phyloP scores from a whole-genome alignment of 2,888 invertebrate genomes.

The Anaspis maculata region DNA sequence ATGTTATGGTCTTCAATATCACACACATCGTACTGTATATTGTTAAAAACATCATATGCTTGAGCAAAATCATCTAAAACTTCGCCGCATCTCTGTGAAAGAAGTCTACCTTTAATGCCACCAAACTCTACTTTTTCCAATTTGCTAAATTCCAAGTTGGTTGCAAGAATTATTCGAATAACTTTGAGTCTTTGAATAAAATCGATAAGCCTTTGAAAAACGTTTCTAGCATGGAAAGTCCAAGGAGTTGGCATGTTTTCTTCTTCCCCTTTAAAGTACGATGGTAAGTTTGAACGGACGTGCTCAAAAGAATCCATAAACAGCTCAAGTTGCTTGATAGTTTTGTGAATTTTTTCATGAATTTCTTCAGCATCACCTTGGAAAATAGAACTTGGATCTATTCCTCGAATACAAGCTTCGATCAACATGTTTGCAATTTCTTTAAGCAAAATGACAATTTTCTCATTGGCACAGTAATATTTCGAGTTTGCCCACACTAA shows the following conservation, averaged over 20 bases:
- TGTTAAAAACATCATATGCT: conserved; percentile 39
- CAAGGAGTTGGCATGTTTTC: conserved; percentile 55
- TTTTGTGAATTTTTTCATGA: conserved; percentile 27
- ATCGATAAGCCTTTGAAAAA: conserved; percentile 58
- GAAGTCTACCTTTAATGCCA: conserved; percentile 35
- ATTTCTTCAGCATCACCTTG: conserved; percentile 61
- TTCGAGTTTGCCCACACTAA: conserved; percentile 76
- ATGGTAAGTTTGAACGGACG: conserved; percentile 41
- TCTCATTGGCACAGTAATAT: conserved; percentile 40
- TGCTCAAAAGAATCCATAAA: conserved; percentile 42
- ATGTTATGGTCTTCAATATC: conserved; percentile 62
- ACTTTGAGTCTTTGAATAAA: conserved; percentile 57
- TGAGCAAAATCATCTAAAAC: conserved; percentile 36
- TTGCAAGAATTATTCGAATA: conserved; percentile 62
- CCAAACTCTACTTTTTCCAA: conserved; percentile 62
- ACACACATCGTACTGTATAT: conserved; percentile 67
- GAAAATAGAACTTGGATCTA: conserved; percentile 75
- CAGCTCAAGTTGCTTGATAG: conserved; percentile 28
- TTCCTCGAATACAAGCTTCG: conserved; percentile 58
- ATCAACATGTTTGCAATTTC: conserved; percentile 78
- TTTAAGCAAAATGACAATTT: conserved; percentile 63
- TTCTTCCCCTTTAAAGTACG: conserved; percentile 25
- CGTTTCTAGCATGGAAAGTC: conserved; percentile 65
- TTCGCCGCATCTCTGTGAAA: conserved; percentile 34
- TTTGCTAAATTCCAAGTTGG: conserved; percentile 74